Evolutionary conservation across 2,113 vertebrate species (phyloP).

Genomic region (Dinomys branickii): DNA sequence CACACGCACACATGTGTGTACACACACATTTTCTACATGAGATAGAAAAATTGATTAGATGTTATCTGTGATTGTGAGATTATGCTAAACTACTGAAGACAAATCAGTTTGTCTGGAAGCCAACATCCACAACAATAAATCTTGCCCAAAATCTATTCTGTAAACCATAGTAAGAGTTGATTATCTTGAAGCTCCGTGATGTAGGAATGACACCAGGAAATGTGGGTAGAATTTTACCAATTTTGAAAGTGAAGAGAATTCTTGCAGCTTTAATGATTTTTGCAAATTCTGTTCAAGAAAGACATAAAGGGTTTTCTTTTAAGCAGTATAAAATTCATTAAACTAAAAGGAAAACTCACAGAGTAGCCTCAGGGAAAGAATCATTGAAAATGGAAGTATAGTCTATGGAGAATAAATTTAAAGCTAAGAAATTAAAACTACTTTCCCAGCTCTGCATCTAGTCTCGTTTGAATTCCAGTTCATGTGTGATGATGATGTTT

Average conservation of each 20-base stretch:
- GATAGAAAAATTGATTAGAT: not conserved
- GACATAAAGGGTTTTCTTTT: conserved; percentile 61
- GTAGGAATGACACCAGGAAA: not conserved
- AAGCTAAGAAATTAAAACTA: conserved; percentile 63
- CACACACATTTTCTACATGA: not conserved
- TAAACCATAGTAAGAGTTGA: not conserved
- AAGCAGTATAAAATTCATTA: conserved; percentile 66
- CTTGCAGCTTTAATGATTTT: conserved; percentile 59
- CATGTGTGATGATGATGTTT: not conserved
- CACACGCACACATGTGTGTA: not conserved
- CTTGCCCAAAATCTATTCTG: not conserved
- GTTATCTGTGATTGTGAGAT: not conserved
- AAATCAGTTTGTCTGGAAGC: not conserved
- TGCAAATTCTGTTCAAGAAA: conserved; percentile 39
- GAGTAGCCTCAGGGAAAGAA: conserved; percentile 62
- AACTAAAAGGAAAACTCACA: conserved; percentile 28
- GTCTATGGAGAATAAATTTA: conserved; percentile 68
- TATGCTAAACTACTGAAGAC: not conserved
- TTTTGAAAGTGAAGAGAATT: conserved; percentile 56
- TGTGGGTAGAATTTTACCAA: conserved; percentile 1
- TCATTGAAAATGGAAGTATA: conserved; percentile 45
- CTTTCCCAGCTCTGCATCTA: not conserved
- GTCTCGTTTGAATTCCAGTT: conserved; percentile 31
- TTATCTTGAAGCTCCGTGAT: conserved; percentile 12
- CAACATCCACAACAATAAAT: not conserved